Evolutionary conservation across 2,797 vertebrate genomes (phyloP), one percentile per base, ranked within the genome.

Genomic region (Podarcis lilfordi): DNA sequence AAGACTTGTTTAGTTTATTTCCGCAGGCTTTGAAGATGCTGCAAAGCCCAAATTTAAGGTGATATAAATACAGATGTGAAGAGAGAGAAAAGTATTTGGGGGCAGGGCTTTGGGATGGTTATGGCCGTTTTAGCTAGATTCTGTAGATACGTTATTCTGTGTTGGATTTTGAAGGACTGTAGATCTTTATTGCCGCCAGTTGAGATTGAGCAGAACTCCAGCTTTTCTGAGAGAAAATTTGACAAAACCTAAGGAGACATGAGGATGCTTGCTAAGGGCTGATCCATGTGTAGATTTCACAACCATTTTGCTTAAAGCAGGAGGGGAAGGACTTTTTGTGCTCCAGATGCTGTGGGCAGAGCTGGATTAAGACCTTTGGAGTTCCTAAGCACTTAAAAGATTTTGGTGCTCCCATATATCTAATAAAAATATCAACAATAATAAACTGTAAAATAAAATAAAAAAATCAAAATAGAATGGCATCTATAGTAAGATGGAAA

Each of bases 101-200:
- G 72, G 1, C 2, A 79, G 75, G 45, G 35, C 25, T 23, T 45
- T 27, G 8, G 43, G 21, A 77, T 32, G 61, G 43, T 32, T 5
- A 0, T 85, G 84, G 4, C 71, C 90, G 80, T 66, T 9, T 7
- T 69, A 50, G 50, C 2, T 0, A 45, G 45, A 66, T 78, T 91
- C 89, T 27, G 61, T 21, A 81, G 71, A 3, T 23, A 64, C 10
- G 3, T 80, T 4, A 40, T 29, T 0, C 1, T 75, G 79, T 75
- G 32, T 43, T 86, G 71, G 71, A 64, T 91, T 90, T 84, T n/a
- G 77, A 35, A 90, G 68, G 80, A 92, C 85, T 82, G 72, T 32
- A 82, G 21, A 45, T 40, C 29, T 84, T 50, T 76, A 17, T 91
- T 91, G 66, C 61, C 19, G 84, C 71, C 85, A 89, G 85, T 72